Evolutionary conservation across 2,113 vertebrate species (phyloP).

Genomic region (Ciconia boyciana): DNA sequence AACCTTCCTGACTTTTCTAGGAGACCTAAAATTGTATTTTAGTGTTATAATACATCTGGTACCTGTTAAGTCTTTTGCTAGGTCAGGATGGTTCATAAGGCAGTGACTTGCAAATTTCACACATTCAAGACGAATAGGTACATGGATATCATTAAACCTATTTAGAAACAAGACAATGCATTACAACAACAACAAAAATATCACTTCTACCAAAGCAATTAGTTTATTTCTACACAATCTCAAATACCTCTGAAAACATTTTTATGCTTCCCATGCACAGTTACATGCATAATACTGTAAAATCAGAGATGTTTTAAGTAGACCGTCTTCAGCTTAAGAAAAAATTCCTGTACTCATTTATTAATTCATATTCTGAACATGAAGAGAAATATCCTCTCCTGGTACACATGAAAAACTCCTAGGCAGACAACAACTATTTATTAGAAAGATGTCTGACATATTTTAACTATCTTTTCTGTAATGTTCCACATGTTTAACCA

Average conservation of each 20-base stretch:
- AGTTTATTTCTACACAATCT: background rate
- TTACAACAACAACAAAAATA: conserved; percentile 33
- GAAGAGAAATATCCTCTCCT: background rate
- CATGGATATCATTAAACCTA: conserved; percentile 99
- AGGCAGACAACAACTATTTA: background rate
- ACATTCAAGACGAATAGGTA: conserved; percentile 97
- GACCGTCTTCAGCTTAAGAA: background rate
- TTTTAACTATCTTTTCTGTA: background rate
- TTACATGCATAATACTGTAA: background rate
- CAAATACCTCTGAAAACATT: background rate
- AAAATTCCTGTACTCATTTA: background rate
- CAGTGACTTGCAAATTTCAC: conserved; percentile 99
- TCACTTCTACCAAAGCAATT: background rate
- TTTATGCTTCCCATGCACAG: background rate
- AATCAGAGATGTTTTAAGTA: too few relatives aligned
- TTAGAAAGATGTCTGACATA: background rate
- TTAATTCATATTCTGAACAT: background rate
- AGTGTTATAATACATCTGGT: background rate
- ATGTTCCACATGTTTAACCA: background rate
- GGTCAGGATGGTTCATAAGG: conserved; percentile 97
- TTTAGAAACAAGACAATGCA: conserved; percentile 7
- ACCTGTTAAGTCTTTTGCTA: conserved; percentile 98
- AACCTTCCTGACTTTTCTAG: background rate
- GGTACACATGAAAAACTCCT: background rate
- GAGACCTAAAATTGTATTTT: background rate